These are phyloP conservation scores for Mizuhopecten yessoensis DNA, from an alignment of 1,140 invertebrate species.

Conservation along the genomic window DNA sequence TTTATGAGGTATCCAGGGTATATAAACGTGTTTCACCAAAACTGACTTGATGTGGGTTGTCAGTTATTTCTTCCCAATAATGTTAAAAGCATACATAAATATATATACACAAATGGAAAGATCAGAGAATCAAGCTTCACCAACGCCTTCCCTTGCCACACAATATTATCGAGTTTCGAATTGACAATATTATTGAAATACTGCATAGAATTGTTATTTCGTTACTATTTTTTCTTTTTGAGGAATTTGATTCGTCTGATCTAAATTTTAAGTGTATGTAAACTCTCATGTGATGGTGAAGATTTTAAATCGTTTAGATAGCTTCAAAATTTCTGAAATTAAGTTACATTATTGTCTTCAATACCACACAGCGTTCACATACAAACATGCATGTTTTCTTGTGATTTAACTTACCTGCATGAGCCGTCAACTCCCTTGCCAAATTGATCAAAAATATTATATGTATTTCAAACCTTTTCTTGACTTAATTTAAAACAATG, in stretches of 20 bases:
- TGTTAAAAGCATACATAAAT: neutral
- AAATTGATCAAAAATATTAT: no score
- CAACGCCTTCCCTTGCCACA: neutral
- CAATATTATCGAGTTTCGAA: neutral
- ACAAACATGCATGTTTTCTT: slow-evolving; percentile 18
- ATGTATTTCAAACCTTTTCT: no score
- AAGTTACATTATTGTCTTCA: neutral
- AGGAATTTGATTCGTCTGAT: slow-evolving; percentile 13
- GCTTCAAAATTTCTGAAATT: slow-evolving; percentile 9
- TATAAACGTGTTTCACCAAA: slow-evolving; percentile 9
- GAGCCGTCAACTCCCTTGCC: neutral
- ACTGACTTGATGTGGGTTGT: neutral
- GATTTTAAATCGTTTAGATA: neutral
- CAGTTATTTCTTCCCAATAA: neutral
- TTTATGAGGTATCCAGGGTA: slow-evolving; percentile 23
- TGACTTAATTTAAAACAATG: no score
- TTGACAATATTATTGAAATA: neutral
- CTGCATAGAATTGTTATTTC: neutral
- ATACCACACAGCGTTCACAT: slow-evolving; percentile 25
- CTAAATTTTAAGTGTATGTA: neutral
- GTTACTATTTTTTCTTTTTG: neutral
- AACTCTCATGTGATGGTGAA: slow-evolving; percentile 21
- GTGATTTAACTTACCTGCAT: slow-evolving; percentile 8
- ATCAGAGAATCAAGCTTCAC: slow-evolving; percentile 11
- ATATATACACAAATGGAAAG: neutral